These are phyloP conservation scores for Caenorhabditis sinica DNA, from an alignment of 2,888 invertebrate genomes.

Conservation along the genomic window DNA sequence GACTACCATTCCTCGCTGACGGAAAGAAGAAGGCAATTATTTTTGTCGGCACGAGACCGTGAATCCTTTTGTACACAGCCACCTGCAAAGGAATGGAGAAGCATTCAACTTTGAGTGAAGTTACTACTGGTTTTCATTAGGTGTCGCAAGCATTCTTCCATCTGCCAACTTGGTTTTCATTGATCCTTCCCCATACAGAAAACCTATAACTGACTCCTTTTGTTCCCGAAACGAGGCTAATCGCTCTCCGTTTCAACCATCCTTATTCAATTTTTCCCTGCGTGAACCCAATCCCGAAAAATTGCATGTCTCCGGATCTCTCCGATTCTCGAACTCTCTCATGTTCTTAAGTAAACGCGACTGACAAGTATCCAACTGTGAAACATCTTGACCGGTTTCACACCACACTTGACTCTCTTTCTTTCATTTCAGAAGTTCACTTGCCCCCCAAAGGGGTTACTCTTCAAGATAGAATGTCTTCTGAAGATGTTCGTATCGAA, in stretches of 20 bases:
- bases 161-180: neutral
- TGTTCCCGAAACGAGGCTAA: conserved; percentile 47
- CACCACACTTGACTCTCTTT: conserved; percentile 42
- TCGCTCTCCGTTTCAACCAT: conserved; percentile 24
- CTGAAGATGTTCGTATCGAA: conserved; percentile 55
- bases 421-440: conserved; percentile 45
- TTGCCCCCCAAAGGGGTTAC: conserved; percentile 2
- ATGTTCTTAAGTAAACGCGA: conserved; percentile 37
- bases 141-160: conserved; percentile 24
- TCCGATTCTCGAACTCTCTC: conserved; percentile 17
- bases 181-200: conserved; percentile 11
- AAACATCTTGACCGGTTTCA: conserved; percentile 57
- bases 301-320: conserved; percentile 33
- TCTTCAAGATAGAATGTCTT: conserved; percentile 39
- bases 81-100: conserved; percentile 31
- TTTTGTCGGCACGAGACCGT: conserved; percentile 60
- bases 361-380: conserved; percentile 62
- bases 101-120: conserved; percentile 42
- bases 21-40: conserved; percentile 57
- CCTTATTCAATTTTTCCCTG: conserved; percentile 37
- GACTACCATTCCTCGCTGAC: conserved; percentile 30
- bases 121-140: conserved; percentile 54
- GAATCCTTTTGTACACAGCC: conserved; percentile 49
- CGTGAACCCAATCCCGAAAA: conserved; percentile 54
- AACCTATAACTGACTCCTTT: conserved; percentile 35